phyloP scores from a whole-genome alignment of 2,888 invertebrate genomes.

The Polyploca ridens region DNA sequence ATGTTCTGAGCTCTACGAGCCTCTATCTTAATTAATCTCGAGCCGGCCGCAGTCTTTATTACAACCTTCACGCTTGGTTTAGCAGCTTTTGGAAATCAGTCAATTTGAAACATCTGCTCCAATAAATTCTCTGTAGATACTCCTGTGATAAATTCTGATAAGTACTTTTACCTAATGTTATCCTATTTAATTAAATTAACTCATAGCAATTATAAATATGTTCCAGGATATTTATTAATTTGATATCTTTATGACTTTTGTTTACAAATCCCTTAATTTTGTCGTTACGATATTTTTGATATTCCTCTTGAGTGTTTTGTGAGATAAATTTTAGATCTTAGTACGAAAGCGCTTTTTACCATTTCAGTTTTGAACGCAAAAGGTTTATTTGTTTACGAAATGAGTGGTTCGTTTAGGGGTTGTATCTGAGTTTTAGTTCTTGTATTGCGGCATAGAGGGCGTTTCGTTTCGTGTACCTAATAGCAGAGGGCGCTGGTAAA shows the following conservation, averaged over 20 bases:
- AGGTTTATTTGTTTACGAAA: constrained; percentile 24
- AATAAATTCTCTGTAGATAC: constrained; percentile 35
- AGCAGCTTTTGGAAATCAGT: constrained; percentile 67
- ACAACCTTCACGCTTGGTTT: constrained; percentile 69
- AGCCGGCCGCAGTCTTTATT: constrained; percentile 67
- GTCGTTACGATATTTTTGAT: not conserved
- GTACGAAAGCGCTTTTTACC: too few relatives aligned
- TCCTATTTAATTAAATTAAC: not conserved
- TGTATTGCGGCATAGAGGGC: constrained; percentile 23
- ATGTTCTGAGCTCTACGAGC: constrained; percentile 52
- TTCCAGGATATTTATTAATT: not conserved
- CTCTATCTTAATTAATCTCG: constrained; percentile 75
- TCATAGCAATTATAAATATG: too few relatives aligned
- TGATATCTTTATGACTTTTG: too few relatives aligned
- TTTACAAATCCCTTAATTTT: too few relatives aligned
- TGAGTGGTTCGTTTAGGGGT: constrained; percentile 1
- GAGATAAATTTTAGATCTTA: not conserved
- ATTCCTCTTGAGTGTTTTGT: not conserved
- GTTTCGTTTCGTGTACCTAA: constrained; percentile 21
- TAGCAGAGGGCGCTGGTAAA: constrained; percentile 39
- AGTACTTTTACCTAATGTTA: not conserved
- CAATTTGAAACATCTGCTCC: constrained; percentile 62
- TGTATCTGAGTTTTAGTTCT: constrained; percentile 15
- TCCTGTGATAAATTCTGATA: constrained; percentile 13
- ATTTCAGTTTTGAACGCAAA: too few relatives aligned